Evolutionary conservation across 2,888 invertebrate genomes (phyloP).

Genomic region (Trichacis sp.): DNA sequence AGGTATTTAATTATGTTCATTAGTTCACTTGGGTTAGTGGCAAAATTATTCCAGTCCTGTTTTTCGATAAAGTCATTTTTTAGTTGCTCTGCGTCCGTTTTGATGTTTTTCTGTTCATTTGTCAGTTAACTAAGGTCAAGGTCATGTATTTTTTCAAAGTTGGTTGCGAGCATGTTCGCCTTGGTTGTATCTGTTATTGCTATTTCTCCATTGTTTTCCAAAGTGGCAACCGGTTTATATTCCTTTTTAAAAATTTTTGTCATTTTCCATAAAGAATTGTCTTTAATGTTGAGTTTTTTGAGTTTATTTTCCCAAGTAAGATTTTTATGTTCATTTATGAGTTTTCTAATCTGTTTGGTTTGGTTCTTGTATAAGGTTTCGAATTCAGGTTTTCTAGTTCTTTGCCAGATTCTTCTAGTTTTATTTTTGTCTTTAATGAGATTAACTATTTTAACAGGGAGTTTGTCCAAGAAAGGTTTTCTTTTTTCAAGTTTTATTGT

Average conservation of each 20-base stretch:
- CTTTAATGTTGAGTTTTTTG: conserved; percentile 15
- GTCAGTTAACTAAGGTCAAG: conserved; percentile 10
- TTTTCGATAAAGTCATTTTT: not conserved
- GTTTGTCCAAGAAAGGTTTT: conserved; percentile 17
- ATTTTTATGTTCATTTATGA: conserved; percentile 22
- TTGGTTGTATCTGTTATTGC: conserved; percentile 19
- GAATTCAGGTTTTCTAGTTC: conserved; percentile 5
- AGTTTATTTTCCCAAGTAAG: conserved; percentile 20
- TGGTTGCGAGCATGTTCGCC: conserved; percentile 23
- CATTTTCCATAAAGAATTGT: conserved; percentile 25
- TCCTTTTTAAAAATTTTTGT: conserved; percentile 28
- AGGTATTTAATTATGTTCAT: no score
- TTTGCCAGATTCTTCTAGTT: conserved; percentile 30
- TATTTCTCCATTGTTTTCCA: not conserved
- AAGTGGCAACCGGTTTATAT: conserved; percentile 10
- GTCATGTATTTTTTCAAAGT: conserved; percentile 27
- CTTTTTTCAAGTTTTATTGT: conserved; percentile 13
- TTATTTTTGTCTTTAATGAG: conserved; percentile 30
- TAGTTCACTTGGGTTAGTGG: conserved; percentile 14
- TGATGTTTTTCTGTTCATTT: conserved; percentile 9
- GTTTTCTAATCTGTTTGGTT: conserved; percentile 20
- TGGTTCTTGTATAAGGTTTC: conserved; percentile 9
- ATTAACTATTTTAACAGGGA: conserved; percentile 8
- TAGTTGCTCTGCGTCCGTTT: not conserved
- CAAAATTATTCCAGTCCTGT: not conserved